phyloP scores from a whole-genome alignment of 2,113 vertebrate species.

The Tetrax tetrax region DNA sequence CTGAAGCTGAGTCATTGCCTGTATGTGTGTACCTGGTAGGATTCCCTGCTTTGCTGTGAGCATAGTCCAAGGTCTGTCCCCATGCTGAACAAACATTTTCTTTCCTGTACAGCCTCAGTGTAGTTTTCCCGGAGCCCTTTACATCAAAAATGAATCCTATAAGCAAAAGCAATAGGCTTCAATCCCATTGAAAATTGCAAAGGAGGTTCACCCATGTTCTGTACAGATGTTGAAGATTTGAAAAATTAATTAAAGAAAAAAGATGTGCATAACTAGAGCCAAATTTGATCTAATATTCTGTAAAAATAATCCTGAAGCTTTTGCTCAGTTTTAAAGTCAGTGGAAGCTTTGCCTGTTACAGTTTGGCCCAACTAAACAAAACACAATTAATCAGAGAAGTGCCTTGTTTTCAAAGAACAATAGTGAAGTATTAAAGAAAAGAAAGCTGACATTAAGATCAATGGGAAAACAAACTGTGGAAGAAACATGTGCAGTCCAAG shows the following conservation, averaged over 20 bases:
- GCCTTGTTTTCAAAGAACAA: not conserved
- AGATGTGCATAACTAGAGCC: not conserved
- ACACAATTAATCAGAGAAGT: not conserved
- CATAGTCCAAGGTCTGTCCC: not conserved
- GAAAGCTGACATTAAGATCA: not conserved
- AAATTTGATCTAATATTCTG: conserved; percentile 10
- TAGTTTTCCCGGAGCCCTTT: not conserved
- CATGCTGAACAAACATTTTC: not conserved
- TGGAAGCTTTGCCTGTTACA: not conserved
- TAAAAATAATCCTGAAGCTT: not conserved
- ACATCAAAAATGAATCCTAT: not conserved
- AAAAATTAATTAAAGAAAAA: not conserved
- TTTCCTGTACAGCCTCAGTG: not conserved
- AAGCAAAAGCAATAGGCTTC: not conserved
- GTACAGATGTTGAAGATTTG: not conserved
- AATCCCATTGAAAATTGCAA: not conserved
- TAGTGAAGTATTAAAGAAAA: not conserved
- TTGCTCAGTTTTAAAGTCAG: not conserved
- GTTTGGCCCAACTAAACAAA: not conserved
- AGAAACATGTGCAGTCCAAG: not conserved
- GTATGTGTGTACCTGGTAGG: not conserved
- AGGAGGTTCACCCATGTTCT: not conserved
- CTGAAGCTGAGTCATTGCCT: not conserved
- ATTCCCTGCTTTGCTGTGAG: not conserved
- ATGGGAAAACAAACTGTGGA: not conserved